A percentile compares a stretch with the other conserved stretches of the same genome.
Conservation (phyloP, 2,113 vertebrate species). For the Cichladusa arquata region DNA sequence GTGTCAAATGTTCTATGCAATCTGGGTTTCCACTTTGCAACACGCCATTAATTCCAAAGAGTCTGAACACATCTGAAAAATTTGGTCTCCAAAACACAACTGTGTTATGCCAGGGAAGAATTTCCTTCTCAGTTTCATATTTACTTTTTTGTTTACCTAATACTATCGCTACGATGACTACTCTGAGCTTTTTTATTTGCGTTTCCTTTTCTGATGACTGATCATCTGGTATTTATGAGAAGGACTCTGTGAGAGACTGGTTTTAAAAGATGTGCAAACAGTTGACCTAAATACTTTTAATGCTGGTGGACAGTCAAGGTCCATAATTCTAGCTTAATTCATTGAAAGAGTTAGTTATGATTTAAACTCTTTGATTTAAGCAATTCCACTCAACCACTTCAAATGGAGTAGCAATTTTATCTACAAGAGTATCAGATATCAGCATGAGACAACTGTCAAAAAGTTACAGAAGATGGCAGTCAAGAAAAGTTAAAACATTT, state of each 20-base stretch:
- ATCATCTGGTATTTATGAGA: conserved; percentile 33
- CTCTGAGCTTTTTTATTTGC: background rate
- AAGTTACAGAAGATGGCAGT: background rate
- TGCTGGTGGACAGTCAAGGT: background rate
- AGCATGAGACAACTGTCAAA: background rate
- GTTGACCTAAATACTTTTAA: conserved; percentile 19
- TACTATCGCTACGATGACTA: background rate
- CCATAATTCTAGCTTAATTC: background rate
- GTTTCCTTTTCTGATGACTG: conserved; percentile 11
- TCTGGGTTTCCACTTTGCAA: conserved; percentile 37
- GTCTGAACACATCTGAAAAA: background rate
- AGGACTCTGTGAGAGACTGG: background rate
- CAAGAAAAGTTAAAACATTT: background rate
- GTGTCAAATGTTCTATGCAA: background rate
- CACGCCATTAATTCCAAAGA: conserved; percentile 37
- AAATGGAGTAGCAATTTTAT: background rate
- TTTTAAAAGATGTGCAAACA: background rate
- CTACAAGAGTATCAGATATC: background rate
- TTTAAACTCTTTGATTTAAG: background rate
- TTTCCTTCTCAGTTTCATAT: conserved; percentile 12
- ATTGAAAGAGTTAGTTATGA: background rate
- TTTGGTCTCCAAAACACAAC: conserved; percentile 32
- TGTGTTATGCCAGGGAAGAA: background rate
- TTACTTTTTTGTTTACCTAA: conserved; percentile 32
- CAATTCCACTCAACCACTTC: background rate